A percentile compares a stretch with the other conserved stretches of the same genome.
These are phyloP conservation scores for Portunus trituberculatus DNA, from an alignment of 1,140 invertebrate genomes.

Conservation along the genomic window DNA sequence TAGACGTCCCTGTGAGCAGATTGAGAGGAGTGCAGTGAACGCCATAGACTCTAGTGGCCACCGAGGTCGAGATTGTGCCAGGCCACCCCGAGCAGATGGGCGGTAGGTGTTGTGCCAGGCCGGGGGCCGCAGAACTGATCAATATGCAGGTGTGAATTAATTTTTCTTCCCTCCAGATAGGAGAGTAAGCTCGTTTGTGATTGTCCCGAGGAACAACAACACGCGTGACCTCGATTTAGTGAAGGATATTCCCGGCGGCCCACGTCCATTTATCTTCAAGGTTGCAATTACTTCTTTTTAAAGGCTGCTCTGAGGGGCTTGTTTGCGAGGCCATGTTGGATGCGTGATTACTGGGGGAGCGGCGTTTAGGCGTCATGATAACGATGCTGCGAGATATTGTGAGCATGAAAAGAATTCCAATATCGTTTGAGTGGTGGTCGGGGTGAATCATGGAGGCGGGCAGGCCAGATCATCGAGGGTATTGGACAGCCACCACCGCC, in stretches of 20 bases:
- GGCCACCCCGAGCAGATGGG: not conserved
- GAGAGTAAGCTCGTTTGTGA: constrained; percentile 40
- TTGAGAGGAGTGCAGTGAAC: not conserved
- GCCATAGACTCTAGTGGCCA: not conserved
- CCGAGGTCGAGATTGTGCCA: not conserved
- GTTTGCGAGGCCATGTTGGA: not conserved
- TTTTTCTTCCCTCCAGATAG: constrained; percentile 54
- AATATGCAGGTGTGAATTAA: constrained; percentile 58
- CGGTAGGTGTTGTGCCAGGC: not conserved
- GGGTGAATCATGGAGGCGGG: constrained; percentile 12
- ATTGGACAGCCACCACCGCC: not conserved
- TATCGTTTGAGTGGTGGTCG: constrained; percentile 45
- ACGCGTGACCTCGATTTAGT: constrained; percentile 27
- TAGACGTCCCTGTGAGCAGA: not conserved
- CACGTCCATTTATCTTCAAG: not conserved
- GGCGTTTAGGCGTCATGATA: not conserved
- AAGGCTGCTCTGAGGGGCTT: not conserved
- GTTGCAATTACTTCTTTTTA: not conserved
- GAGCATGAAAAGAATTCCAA: constrained; percentile 38
- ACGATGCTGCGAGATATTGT: not conserved
- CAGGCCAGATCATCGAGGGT: not conserved
- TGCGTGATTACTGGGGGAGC: not conserved
- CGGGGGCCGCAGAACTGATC: not conserved
- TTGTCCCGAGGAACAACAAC: constrained; percentile 27
- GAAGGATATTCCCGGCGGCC: not conserved